Evolutionary conservation across 1,140 invertebrate genomes (phyloP).

Genomic region (Melanaphis sacchari): DNA sequence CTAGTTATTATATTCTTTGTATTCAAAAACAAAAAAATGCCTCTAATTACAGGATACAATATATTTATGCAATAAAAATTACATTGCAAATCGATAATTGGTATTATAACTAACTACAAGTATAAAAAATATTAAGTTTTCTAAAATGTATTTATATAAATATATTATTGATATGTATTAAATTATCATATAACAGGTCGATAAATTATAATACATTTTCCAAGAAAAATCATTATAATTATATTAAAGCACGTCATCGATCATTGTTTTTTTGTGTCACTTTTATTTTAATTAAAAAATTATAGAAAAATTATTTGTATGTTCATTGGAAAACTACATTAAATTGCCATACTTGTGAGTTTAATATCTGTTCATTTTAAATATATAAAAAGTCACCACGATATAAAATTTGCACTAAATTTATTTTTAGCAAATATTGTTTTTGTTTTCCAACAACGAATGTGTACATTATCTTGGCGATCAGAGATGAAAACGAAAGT

Average conservation of each 20-base stretch:
- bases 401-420: neutral
- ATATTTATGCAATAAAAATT: neutral
- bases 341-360: neutral
- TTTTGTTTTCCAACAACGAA: neutral
- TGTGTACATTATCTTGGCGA: neutral
- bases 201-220: neutral
- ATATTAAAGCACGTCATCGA: neutral
- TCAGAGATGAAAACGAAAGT: neutral
- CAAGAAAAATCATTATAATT: neutral
- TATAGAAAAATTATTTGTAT: neutral
- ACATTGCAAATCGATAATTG: neutral
- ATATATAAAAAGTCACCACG: neutral
- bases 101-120: neutral
- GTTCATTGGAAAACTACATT: neutral
- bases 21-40: neutral
- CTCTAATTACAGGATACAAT: neutral
- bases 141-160: neutral
- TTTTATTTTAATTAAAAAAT: neutral
- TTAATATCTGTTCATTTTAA: neutral
- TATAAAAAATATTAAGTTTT: neutral
- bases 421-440: neutral
- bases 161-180: neutral
- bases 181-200: neutral
- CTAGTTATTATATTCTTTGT: neutral
- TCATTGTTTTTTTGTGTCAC: neutral